These are phyloP conservation scores for Engystomops pustulosus DNA, from an alignment of 2,113 vertebrate genomes.

Conservation along the genomic window DNA sequence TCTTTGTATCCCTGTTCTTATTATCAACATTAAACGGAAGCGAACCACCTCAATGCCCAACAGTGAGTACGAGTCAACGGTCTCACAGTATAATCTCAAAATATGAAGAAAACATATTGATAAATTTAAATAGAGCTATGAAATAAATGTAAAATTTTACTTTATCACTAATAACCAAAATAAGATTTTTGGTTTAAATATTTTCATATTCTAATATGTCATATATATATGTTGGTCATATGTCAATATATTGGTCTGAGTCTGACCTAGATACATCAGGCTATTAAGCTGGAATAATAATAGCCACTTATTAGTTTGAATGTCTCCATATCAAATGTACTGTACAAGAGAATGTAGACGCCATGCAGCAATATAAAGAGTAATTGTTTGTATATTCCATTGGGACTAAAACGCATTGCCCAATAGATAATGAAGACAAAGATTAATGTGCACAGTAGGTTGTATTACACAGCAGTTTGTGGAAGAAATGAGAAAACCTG, in stretches of 20 bases:
- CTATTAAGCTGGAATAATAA: neutral
- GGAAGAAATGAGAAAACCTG: neutral
- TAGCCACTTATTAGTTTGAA: neutral
- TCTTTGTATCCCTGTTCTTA: no score
- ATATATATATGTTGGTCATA: neutral
- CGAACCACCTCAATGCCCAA: no score
- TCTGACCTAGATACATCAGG: no score
- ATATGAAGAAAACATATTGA: no score
- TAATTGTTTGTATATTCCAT: constrained; percentile 12
- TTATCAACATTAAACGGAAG: no score
- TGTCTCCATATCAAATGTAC: neutral
- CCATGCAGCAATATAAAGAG: constrained; percentile 10
- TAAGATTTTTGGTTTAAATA: neutral
- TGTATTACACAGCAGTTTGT: neutral
- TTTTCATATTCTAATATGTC: neutral
- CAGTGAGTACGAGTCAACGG: no score
- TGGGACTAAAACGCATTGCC: constrained; percentile 9
- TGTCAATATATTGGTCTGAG: neutral
- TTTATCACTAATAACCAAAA: no score
- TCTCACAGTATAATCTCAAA: no score
- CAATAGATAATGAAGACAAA: neutral
- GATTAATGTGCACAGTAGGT: constrained; percentile 2
- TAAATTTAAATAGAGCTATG: no score
- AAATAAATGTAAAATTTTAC: no score
- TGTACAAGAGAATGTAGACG: neutral